Evolutionary conservation across 2,888 invertebrate genomes (phyloP), one percentile per base, ranked within the genome.

Genomic region (Hirtodrosophila confusa): DNA sequence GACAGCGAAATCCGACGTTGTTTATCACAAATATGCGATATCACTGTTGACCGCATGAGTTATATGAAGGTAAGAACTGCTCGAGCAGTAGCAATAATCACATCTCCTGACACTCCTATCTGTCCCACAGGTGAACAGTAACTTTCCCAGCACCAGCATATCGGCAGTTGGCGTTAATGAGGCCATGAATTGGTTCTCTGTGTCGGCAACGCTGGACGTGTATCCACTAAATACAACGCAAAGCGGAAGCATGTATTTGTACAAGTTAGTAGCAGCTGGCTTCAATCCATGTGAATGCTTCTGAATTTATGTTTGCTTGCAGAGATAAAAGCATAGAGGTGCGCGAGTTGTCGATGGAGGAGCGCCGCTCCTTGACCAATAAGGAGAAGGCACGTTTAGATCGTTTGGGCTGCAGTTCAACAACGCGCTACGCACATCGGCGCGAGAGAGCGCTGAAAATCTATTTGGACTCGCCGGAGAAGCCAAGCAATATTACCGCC

Each of bases 401-500:
- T 71, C 92, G 92, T 69, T 80, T 92, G 58, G 90, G 89, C 37
- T 89, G 89, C 76, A 87, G 88, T 72, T 89, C 88, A 47, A 89
- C 92, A 54, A 91, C 92, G 62, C 89, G 91, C 43, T 93, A 93
- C 83, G 94, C 94, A 60, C 94, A 94, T 37, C 93, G 95, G 47
- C 94, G 94, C 82, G 96, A 96, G 90, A 93, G 93, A 80, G 95
- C 94, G 31, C 92, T 96, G 50, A 95, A 95, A 92, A 96, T 96
- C 78, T 94, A 95, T 90, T 91, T 95, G 78, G 95, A 95, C 61
- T 87, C 90, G 31, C 90, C 91, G 33, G 89, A 89, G 43, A 89
- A 89, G 60, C 73, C 89, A 23, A 86, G 56, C 69, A 86, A 73
- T 63, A 62, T 87, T 9, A 78, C 84, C 4, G 84, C 86, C 24